These are phyloP conservation scores for Solenopsis fugax DNA, from an alignment of 1,140 invertebrate genomes.

Conservation along the genomic window DNA sequence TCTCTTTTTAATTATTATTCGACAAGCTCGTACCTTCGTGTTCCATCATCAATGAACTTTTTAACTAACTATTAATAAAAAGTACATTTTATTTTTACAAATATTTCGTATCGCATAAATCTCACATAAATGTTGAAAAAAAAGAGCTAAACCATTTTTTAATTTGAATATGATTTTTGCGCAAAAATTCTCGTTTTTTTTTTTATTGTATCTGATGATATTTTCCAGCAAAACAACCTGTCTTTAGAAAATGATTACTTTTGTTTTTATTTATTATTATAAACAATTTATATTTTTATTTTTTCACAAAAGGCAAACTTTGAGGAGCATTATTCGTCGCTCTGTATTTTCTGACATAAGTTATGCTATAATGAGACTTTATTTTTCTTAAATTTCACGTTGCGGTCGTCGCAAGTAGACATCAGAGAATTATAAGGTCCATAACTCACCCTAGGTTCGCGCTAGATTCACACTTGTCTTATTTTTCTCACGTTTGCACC, in stretches of 20 bases:
- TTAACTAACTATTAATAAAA: background rate
- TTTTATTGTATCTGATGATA: background rate
- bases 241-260: background rate
- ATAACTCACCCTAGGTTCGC: background rate
- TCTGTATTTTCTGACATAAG: constrained; percentile 4
- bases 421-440: constrained; percentile 28
- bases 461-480: constrained; percentile 12
- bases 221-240: background rate
- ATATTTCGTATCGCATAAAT: background rate
- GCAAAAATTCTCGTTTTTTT: background rate
- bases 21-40: background rate
- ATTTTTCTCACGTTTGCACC: constrained; percentile 3
- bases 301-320: constrained; percentile 12
- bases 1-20: constrained; percentile 6
- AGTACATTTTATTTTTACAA: background rate
- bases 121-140: background rate
- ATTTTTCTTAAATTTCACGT: constrained; percentile 42
- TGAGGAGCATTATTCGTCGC: constrained; percentile 7
- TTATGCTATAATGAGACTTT: constrained; percentile 24
- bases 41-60: background rate
- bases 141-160: background rate
- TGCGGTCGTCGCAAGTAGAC: background rate
- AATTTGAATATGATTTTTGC: background rate
- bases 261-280: background rate
- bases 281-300: background rate